Percentiles rank a stretch among this genome's conserved stretches.
Evolutionary conservation across 2,888 invertebrate species (phyloP).

Genomic region (Thumatha senex): DNA sequence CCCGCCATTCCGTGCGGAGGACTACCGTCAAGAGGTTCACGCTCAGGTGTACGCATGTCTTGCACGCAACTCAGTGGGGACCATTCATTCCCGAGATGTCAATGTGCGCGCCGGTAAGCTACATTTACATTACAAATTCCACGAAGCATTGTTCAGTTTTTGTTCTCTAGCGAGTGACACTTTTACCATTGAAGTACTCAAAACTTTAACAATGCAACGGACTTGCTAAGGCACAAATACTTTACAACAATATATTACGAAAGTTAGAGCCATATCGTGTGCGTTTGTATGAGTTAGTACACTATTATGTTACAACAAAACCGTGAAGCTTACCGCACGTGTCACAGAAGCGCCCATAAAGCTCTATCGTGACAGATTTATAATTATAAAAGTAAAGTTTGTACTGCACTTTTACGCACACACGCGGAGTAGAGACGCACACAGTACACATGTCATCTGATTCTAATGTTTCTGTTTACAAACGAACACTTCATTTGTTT

Average conservation of each 20-base stretch:
- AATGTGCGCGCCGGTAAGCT: conserved; percentile 96
- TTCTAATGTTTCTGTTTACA: conserved; percentile 24
- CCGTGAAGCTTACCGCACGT: conserved; percentile 4
- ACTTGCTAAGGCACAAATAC: conserved; percentile 20
- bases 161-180: conserved; percentile 18
- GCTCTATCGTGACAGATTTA: conserved; percentile 31
- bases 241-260: conserved; percentile 11
- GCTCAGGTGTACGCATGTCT: conserved; percentile 97
- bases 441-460: conserved; percentile 19
- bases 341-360: conserved; percentile 20
- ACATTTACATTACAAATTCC: conserved; percentile 30
- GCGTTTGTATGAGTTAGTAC: neutral
- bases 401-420: too few species aligned
- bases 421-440: conserved; percentile 23
- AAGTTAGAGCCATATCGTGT: conserved; percentile 12
- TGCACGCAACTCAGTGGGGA: conserved; percentile 94
- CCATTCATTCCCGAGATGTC: conserved; percentile 95
- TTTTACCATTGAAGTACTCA: conserved; percentile 6
- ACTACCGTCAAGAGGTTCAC: conserved; percentile 96
- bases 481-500: conserved; percentile 22
- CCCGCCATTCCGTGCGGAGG: conserved; percentile 96
- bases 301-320: conserved; percentile 32
- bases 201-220: conserved; percentile 8
- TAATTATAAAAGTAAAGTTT: conserved; percentile 35
- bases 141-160: conserved; percentile 24